Conservation (phyloP, 2,113 vertebrate species). For the Aegithalos caudatus region DNA sequence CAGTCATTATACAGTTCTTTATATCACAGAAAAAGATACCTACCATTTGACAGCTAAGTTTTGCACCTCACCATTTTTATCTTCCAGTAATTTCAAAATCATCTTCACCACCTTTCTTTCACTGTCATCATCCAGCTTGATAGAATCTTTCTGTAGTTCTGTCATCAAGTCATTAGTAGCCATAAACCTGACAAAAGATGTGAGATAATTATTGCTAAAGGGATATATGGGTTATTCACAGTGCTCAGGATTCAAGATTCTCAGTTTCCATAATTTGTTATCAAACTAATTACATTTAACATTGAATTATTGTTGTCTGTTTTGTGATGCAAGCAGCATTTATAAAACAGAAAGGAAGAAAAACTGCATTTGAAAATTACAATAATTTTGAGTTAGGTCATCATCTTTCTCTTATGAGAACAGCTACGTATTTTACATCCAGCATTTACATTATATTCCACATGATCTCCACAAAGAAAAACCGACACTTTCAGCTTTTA, state of each 20-base stretch:
- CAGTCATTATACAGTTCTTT: background rate
- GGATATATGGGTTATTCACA: background rate
- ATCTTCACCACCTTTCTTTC: constrained; percentile 98
- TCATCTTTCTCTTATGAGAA: background rate
- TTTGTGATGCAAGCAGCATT: background rate
- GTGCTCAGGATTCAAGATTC: background rate
- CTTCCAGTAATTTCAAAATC: constrained; percentile 96
- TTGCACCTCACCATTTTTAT: constrained; percentile 98
- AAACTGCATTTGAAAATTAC: background rate
- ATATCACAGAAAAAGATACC: background rate
- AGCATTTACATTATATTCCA: background rate
- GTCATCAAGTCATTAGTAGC: constrained; percentile 99
- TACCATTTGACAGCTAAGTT: constrained; percentile 99
- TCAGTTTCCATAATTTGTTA: background rate
- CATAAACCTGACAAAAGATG: constrained; percentile 87
- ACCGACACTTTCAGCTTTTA: background rate
- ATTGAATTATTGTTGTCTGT: background rate
- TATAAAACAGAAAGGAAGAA: background rate
- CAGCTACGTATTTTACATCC: background rate
- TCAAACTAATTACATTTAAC: background rate
- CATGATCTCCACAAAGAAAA: background rate
- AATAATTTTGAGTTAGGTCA: background rate
- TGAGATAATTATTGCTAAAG: constrained; percentile 19
- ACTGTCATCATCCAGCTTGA: constrained; percentile 98
- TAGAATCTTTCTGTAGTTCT: constrained; percentile 97